A percentile compares a stretch with the other conserved stretches of the same genome.
phyloP scores from a whole-genome alignment of 2,888 invertebrate genomes.

The Cylindroiulus punctatus region DNA sequence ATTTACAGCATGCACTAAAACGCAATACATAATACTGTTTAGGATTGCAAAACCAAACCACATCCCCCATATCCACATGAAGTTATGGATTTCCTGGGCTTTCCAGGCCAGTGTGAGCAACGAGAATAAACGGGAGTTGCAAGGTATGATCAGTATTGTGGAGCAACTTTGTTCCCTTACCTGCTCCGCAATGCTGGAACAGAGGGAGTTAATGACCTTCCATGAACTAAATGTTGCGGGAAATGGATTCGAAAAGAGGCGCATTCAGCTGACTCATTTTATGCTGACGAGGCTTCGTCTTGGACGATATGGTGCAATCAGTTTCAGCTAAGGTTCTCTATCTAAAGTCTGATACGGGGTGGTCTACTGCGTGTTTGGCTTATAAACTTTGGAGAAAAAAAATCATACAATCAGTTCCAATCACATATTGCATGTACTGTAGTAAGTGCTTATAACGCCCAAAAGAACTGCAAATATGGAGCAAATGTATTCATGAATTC shows the following conservation, averaged over 20 bases:
- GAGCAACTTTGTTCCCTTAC: background rate
- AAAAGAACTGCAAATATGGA: too few relatives aligned
- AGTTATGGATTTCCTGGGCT: background rate
- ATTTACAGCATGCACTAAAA: too few relatives aligned
- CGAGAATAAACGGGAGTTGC: background rate
- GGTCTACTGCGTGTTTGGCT: too few relatives aligned
- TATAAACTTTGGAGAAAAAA: too few relatives aligned
- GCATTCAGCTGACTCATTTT: conserved; percentile 4
- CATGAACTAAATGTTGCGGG: background rate
- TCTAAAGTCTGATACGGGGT: too few relatives aligned
- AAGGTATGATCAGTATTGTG: background rate
- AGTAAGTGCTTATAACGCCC: too few relatives aligned
- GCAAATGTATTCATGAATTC: too few relatives aligned
- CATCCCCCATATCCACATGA: too few relatives aligned
- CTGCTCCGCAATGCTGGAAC: background rate
- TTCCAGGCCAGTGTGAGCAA: background rate
- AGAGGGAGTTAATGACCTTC: background rate
- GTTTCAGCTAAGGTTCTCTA: background rate
- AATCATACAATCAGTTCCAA: too few relatives aligned
- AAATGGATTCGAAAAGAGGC: background rate
- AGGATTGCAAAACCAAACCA: too few relatives aligned
- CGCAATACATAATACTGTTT: too few relatives aligned
- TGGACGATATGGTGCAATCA: background rate
- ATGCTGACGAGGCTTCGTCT: background rate
- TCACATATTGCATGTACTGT: too few relatives aligned